Percentiles rank a stretch among this genome's conserved stretches.
Conservation (phyloP, 1,140 invertebrate species). For the Drosophila nannoptera region DNA sequence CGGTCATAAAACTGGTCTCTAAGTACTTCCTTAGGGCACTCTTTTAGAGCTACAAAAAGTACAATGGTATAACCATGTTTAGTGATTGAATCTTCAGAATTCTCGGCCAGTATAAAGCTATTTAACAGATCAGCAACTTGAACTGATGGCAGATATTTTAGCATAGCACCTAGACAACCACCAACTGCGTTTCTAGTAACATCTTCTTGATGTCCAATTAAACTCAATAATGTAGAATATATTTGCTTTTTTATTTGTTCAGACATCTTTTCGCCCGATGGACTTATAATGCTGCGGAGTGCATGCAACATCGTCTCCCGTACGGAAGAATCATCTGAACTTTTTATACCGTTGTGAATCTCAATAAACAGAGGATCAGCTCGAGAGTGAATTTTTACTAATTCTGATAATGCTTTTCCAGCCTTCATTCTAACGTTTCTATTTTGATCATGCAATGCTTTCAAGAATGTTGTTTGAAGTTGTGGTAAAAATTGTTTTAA, state of each 20-base stretch:
- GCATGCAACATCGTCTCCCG: conserved; percentile 96
- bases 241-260: conserved; percentile 88
- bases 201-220: conserved; percentile 89
- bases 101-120: conserved; percentile 88
- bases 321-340: conserved; percentile 88
- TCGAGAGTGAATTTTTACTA: conserved; percentile 93
- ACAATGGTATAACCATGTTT: conserved; percentile 91
- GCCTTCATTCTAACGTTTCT: conserved; percentile 93
- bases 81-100: conserved; percentile 85
- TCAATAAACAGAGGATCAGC: conserved; percentile 94
- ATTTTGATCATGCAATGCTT: conserved; percentile 93
- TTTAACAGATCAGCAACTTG: conserved; percentile 88
- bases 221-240: conserved; percentile 84
- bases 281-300: conserved; percentile 88
- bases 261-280: conserved; percentile 93
- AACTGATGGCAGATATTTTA: conserved; percentile 86
- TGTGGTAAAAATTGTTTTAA: conserved; percentile 99
- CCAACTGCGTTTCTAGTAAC: conserved; percentile 88
- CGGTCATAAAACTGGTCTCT: conserved; percentile 85
- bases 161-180: conserved; percentile 93
- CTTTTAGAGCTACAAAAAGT: conserved; percentile 93
- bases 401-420: conserved; percentile 90
- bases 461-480: conserved; percentile 98
- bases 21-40: conserved; percentile 86
- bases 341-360: conserved; percentile 91